Evolutionary conservation across 2,888 invertebrate species (phyloP).

Genomic region (Formica aserva): DNA sequence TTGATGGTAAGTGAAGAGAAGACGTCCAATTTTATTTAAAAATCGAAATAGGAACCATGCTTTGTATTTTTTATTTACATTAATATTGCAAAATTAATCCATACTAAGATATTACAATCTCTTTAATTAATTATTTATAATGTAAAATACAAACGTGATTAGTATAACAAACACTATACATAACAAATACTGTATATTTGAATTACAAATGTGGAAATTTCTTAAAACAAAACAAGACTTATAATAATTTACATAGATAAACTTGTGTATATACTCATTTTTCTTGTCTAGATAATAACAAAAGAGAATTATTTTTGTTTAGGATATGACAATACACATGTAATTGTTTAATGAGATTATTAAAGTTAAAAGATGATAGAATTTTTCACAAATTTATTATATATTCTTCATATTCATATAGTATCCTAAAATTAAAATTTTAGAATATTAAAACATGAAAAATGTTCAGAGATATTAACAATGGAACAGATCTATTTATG

Average conservation of each 20-base stretch:
- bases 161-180: neutral
- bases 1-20: slow-evolving; percentile 70
- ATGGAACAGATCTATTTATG: neutral
- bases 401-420: neutral
- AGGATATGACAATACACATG: neutral
- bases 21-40: neutral
- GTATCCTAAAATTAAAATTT: neutral
- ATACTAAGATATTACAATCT: neutral
- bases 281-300: neutral
- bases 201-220: neutral
- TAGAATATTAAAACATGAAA: neutral
- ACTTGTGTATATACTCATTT: neutral
- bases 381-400: neutral
- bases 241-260: neutral
- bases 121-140: neutral
- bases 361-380: neutral
- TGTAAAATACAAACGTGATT: neutral
- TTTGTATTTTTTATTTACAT: neutral
- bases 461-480: neutral
- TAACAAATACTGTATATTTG: neutral
- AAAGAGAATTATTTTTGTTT: neutral
- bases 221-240: neutral
- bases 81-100: neutral
- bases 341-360: neutral
- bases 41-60: neutral